Evolutionary conservation across 2,797 vertebrate genomes (phyloP), one percentile per base, ranked within the genome.

Genomic region (Scolopax bukidnonensis): DNA sequence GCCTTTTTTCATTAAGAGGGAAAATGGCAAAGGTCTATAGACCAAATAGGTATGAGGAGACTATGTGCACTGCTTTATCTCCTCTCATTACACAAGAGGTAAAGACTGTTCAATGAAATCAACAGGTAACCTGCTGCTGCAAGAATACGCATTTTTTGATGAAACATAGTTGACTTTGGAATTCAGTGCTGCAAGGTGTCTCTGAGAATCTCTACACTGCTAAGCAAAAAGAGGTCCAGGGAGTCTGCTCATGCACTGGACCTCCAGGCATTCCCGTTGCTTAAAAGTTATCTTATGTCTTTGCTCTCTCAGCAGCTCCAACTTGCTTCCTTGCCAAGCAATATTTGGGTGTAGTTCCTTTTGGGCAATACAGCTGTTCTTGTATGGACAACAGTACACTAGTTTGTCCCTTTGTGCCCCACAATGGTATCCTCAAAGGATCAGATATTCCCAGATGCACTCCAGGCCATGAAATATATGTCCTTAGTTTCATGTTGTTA

Each of bases 111-210:
- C 48, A 77, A 3, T 20, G 30, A 69, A 54, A 48, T 30, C 47
- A 87, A 32, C 16, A n/a, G 19, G 30, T 36, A 63, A n/a, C 7
- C 73, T 77, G 43, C 60, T 70, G 47, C 60, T 48, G 43, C 51
- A 77, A 56, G 38, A 21, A 63, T 11, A n/a, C 0, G 0, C 1
- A 1, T 1, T 2, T 78, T 75, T 27, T 73, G 2, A 1, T 60
- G 47, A 81, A 86, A 64, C 5, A 5, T 6, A 80, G 25, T 25
- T 78, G 13, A 32, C 33, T 85, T 81, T 45, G 70, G n/a, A 74
- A 67, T 68, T 88, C 45, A 28, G 14, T 61, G 32, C 27, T 81
- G 30, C 36, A 38, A 75, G 11, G 5, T 61, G 7, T 27, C 38
- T 59, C 33, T 32, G 53, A 84, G 23, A 67, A 61, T 67, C 41